Evolutionary conservation across 2,888 invertebrate genomes (phyloP).

Genomic region (Nipponacmea schrenckii): DNA sequence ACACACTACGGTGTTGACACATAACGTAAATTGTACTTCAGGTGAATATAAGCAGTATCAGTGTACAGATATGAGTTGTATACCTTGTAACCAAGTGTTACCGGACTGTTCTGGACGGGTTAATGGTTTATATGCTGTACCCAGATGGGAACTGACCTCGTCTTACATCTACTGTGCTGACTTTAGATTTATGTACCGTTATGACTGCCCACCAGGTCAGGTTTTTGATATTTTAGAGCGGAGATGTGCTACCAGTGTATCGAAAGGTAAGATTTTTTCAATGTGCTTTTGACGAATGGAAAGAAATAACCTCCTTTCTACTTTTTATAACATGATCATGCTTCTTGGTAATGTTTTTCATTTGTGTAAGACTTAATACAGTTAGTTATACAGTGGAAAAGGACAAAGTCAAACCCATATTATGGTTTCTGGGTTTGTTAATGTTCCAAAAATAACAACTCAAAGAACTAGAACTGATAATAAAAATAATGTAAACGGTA

Average conservation of each 20-base stretch:
- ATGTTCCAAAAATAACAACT: no score
- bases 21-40: slow-evolving; percentile 17
- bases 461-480: no score
- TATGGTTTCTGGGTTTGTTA: no score
- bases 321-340: no score
- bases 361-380: no score
- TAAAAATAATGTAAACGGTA: no score
- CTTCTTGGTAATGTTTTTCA: no score
- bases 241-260: slow-evolving; percentile 26
- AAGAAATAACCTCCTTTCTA: no score
- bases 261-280: slow-evolving; percentile 12
- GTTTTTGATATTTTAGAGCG: slow-evolving; percentile 36
- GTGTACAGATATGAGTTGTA: slow-evolving; percentile 23
- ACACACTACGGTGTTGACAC: no score
- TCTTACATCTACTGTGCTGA: slow-evolving; percentile 27
- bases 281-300: background rate
- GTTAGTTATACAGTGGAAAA: no score
- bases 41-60: slow-evolving; percentile 50
- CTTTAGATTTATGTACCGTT: slow-evolving; percentile 28
- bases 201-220: slow-evolving; percentile 39
- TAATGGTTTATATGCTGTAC: background rate
- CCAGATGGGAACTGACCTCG: slow-evolving; percentile 26
- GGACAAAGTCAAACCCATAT: no score
- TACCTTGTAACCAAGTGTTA: background rate
- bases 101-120: background rate